A percentile compares a stretch with the other conserved stretches of the same genome.
Conservation (phyloP, 2,888 invertebrate species). For the Caenorhabditis doughertyi region DNA sequence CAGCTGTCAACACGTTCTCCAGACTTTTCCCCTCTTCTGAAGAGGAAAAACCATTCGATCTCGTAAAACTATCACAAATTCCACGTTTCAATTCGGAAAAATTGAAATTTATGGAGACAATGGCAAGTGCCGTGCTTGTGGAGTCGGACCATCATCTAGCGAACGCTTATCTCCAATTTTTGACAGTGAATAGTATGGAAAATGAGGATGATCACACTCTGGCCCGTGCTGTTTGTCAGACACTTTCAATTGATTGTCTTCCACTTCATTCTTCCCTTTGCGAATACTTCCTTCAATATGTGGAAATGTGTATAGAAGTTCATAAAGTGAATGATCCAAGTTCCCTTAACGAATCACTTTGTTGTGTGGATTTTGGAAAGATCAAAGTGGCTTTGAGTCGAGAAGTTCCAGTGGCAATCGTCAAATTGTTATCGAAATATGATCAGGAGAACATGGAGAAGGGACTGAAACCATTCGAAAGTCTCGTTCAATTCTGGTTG, state of each 20-base stretch:
- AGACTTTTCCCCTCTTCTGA: constrained; percentile 31
- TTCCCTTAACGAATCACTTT: neutral
- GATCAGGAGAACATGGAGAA: neutral
- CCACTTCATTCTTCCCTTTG: constrained; percentile 36
- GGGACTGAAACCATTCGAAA: constrained; percentile 16
- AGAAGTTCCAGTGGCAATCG: constrained; percentile 35
- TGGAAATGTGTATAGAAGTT: constrained; percentile 40
- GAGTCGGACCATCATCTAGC: constrained; percentile 36
- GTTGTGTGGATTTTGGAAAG: constrained; percentile 29
- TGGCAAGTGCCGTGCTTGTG: constrained; percentile 38
- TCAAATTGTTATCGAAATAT: constrained; percentile 33
- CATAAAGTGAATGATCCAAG: constrained; percentile 1
- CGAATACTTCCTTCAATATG: constrained; percentile 58
- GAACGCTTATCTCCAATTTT: constrained; percentile 50
- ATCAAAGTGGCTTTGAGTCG: constrained; percentile 8
- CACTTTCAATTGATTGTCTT: constrained; percentile 13
- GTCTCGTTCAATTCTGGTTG: constrained; percentile 42
- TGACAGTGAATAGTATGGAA: constrained; percentile 33
- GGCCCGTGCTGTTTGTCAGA: constrained; percentile 33
- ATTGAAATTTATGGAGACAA: constrained; percentile 26
- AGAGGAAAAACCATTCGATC: constrained; percentile 41
- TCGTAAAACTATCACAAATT: constrained; percentile 21
- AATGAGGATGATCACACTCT: constrained; percentile 29
- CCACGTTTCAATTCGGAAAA: constrained; percentile 35
- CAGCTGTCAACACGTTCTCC: constrained; percentile 36